Evolutionary conservation across 2,113 vertebrate species (phyloP).

Genomic region (Tenrec ecaudatus): DNA sequence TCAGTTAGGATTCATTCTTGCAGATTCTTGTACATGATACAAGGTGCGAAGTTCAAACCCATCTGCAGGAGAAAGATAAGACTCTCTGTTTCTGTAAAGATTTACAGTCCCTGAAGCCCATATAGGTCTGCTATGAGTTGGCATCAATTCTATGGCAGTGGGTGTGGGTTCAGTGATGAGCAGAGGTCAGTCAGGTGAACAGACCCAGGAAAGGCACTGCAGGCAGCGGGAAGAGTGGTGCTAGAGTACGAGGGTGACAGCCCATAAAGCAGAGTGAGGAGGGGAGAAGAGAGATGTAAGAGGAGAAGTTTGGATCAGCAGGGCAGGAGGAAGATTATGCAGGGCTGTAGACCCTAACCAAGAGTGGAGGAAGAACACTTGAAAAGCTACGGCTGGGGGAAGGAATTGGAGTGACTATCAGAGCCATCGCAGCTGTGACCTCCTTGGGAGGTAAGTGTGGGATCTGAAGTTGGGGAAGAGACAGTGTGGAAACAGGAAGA

Average conservation of each 20-base stretch:
- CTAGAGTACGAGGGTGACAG: not conserved
- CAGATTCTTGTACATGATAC: too few relatives aligned
- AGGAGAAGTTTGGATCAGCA: not conserved
- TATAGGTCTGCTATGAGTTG: too few relatives aligned
- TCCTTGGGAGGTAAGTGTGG: not conserved
- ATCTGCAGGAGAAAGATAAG: too few relatives aligned
- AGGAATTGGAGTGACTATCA: not conserved
- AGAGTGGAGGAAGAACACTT: not conserved
- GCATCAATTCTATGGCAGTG: too few relatives aligned
- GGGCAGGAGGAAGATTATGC: not conserved
- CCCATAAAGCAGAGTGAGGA: not conserved
- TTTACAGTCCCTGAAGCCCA: too few relatives aligned
- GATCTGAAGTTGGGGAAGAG: not conserved
- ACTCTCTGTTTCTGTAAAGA: too few relatives aligned
- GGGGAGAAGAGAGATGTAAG: not conserved
- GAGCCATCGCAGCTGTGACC: not conserved
- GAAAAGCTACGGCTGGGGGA: not conserved
- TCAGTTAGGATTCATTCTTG: too few relatives aligned
- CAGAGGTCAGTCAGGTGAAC: not conserved
- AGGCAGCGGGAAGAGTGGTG: accelerated
- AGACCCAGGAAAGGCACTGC: not conserved
- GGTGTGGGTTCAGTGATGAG: not conserved
- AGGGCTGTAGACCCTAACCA: not conserved
- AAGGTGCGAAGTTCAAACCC: too few relatives aligned
- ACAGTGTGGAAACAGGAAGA: accelerated